Conservation (phyloP, 2,797 vertebrate genomes). For the Apogon hyalosoma region DNA sequence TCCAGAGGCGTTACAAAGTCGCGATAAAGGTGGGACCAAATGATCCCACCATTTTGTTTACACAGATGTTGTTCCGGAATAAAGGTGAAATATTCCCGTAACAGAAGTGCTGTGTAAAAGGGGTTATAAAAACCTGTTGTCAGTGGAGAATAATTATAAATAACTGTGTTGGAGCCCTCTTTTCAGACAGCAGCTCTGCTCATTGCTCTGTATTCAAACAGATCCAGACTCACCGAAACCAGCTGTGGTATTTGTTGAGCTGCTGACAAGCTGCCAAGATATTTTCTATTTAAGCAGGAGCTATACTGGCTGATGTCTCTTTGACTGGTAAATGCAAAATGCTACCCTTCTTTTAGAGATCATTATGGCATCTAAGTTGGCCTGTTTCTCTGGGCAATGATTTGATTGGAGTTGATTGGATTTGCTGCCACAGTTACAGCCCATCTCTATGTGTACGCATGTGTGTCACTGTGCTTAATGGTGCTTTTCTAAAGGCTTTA, state of each 20-base stretch:
- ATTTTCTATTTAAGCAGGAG: slow-evolving; percentile 7
- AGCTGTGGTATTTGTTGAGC: slow-evolving; percentile 20
- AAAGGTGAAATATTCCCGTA: too few species aligned
- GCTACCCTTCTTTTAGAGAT: slow-evolving; percentile 9
- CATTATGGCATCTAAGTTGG: slow-evolving; percentile 21
- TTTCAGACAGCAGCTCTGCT: too few species aligned
- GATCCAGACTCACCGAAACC: not conserved
- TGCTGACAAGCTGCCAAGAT: slow-evolving; percentile 4
- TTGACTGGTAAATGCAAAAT: slow-evolving; percentile 31
- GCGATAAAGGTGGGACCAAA: too few species aligned
- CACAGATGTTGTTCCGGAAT: too few species aligned
- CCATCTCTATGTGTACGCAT: slow-evolving; percentile 41
- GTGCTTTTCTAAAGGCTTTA: slow-evolving; percentile 79
- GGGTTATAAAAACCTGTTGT: too few species aligned
- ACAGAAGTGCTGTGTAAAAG: too few species aligned
- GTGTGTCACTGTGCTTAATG: slow-evolving; percentile 71
- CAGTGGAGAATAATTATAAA: too few species aligned
- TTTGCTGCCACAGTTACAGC: slow-evolving; percentile 35
- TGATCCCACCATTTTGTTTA: too few species aligned
- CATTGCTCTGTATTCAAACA: not conserved
- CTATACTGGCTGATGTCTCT: not conserved
- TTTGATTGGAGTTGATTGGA: slow-evolving; percentile 69
- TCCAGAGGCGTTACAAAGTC: too few species aligned
- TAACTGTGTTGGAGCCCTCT: too few species aligned
- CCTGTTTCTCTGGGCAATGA: slow-evolving; percentile 31